Evolutionary conservation across 2,113 vertebrate genomes (phyloP).

Genomic region (Tapirus terrestris): DNA sequence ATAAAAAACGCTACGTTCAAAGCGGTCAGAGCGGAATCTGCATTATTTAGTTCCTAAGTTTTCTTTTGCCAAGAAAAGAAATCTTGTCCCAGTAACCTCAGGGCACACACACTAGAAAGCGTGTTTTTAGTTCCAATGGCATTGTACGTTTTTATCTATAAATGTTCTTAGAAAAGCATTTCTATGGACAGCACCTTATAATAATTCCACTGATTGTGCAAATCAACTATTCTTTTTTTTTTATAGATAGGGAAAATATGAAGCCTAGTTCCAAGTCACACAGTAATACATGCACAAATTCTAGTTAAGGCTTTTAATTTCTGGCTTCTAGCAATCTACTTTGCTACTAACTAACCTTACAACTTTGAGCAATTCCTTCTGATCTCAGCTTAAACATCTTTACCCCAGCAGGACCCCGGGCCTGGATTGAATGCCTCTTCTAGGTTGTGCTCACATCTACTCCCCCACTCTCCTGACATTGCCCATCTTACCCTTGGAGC

Average conservation of each 20-base stretch:
- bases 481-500: neutral
- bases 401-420: neutral
- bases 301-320: neutral
- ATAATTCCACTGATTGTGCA: neutral
- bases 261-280: neutral
- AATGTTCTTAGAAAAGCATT: neutral
- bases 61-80: neutral
- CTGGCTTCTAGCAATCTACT: neutral
- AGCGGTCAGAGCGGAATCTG: neutral
- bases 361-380: neutral
- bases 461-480: neutral
- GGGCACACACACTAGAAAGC: neutral
- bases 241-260: neutral
- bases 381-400: neutral
- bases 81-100: neutral
- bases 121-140: neutral
- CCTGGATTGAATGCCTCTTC: neutral
- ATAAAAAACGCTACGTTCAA: neutral
- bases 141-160: neutral
- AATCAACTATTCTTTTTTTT: neutral
- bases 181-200: neutral
- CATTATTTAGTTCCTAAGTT: neutral
- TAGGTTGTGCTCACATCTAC: neutral
- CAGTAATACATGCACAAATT: neutral
- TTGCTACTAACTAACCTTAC: neutral